Percentiles rank a stretch among this genome's conserved stretches.
These are phyloP conservation scores for Pediacus dermestoides DNA, from an alignment of 2,888 invertebrate genomes.

Conservation along the genomic window DNA sequence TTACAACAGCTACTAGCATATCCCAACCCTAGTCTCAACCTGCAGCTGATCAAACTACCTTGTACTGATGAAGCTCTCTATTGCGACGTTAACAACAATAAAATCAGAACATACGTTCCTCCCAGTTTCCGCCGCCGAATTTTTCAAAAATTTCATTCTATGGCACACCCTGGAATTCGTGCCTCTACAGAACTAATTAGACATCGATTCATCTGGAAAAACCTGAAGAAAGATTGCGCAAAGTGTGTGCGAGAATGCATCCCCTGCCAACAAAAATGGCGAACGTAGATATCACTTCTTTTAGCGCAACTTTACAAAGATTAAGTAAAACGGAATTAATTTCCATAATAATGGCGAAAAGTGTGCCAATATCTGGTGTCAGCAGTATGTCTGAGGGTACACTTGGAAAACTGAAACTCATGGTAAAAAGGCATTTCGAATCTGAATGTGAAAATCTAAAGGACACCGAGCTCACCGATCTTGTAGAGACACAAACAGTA, in stretches of 20 bases:
- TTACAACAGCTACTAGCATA: not conserved
- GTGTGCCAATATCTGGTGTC: no score
- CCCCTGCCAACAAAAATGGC: not conserved
- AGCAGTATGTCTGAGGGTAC: no score
- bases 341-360: no score
- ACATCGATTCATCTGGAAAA: conserved; percentile 29
- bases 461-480: no score
- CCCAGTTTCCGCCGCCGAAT: conserved; percentile 9
- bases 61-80: not conserved
- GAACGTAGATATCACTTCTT: no score
- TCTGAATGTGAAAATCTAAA: no score
- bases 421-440: no score
- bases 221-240: not conserved
- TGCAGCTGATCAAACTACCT: not conserved
- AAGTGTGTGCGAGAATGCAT: not conserved
- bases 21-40: not conserved
- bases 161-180: conserved; percentile 33
- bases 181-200: conserved; percentile 31
- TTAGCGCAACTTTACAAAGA: no score
- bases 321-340: no score
- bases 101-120: not conserved
- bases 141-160: conserved; percentile 25
- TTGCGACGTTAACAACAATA: not conserved
- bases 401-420: no score
- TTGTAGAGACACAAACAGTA: no score